Evolutionary conservation across 2,113 vertebrate species (phyloP).

Genomic region (Passer domesticus): DNA sequence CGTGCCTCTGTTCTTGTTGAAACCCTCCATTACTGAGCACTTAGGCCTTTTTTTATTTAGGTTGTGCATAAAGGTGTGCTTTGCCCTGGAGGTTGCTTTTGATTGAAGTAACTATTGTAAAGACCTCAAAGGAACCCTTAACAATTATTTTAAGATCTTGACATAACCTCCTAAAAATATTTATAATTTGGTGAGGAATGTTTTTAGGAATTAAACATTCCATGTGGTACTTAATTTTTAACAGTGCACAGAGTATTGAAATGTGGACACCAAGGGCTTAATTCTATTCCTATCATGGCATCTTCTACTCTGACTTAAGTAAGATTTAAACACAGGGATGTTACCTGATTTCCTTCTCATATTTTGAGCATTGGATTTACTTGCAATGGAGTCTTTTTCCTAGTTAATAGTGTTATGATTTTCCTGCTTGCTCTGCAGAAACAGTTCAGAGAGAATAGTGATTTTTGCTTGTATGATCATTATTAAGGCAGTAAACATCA

Average conservation of each 20-base stretch:
- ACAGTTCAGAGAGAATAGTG: neutral
- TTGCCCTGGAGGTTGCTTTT: conserved; percentile 18
- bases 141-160: conserved; percentile 16
- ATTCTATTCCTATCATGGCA: neutral
- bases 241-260: neutral
- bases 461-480: neutral
- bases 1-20: neutral
- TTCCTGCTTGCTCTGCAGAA: neutral
- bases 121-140: conserved; percentile 6
- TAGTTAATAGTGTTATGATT: neutral
- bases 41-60: neutral
- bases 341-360: neutral
- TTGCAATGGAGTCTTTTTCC: neutral
- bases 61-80: neutral
- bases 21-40: neutral
- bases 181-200: neutral
- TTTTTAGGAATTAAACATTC: conserved; percentile 1
- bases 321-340: neutral
- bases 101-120: neutral
- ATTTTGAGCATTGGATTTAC: neutral
- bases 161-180: conserved; percentile 17
- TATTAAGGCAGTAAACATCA: neutral
- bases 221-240: neutral
- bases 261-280: neutral
- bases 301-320: neutral